These are phyloP conservation scores for Minunthozetes semirufus DNA, from an alignment of 2,888 invertebrate genomes.

Conservation along the genomic window DNA sequence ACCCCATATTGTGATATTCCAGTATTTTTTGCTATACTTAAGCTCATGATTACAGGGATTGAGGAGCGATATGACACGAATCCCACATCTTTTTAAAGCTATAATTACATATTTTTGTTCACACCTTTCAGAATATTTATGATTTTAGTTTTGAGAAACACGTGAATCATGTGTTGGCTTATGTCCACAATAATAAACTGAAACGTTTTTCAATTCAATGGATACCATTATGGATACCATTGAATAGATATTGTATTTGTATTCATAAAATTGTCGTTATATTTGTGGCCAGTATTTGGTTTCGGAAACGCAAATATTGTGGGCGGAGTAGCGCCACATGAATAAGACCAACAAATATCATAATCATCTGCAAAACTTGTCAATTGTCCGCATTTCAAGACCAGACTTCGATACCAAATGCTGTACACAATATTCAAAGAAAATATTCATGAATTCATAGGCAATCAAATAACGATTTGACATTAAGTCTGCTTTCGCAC, in stretches of 20 bases:
- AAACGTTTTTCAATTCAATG: background rate
- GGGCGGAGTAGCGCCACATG: constrained; percentile 5
- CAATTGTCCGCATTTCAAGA: background rate
- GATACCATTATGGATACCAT: background rate
- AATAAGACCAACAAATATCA: background rate
- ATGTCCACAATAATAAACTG: constrained; percentile 14
- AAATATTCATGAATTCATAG: background rate
- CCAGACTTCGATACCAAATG: background rate
- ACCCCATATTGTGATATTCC: constrained; percentile 24
- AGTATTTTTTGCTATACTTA: constrained; percentile 13
- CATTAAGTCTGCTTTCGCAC: background rate
- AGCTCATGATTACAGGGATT: constrained; percentile 25
- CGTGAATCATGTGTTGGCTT: background rate
- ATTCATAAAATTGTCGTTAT: constrained; percentile 22
- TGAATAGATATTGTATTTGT: background rate
- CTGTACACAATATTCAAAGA: no score
- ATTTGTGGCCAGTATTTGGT: background rate
- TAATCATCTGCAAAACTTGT: background rate
- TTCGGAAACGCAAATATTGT: background rate
- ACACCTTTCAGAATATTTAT: constrained; percentile 20
- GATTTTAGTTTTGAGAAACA: background rate
- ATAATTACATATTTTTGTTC: constrained; percentile 25
- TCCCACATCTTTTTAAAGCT: constrained; percentile 20
- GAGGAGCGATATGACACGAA: constrained; percentile 25
- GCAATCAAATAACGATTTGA: background rate